Evolutionary conservation across 1,140 invertebrate genomes (phyloP), one percentile per base, ranked within the genome.

Genomic region (Pectinophora gossypiella): DNA sequence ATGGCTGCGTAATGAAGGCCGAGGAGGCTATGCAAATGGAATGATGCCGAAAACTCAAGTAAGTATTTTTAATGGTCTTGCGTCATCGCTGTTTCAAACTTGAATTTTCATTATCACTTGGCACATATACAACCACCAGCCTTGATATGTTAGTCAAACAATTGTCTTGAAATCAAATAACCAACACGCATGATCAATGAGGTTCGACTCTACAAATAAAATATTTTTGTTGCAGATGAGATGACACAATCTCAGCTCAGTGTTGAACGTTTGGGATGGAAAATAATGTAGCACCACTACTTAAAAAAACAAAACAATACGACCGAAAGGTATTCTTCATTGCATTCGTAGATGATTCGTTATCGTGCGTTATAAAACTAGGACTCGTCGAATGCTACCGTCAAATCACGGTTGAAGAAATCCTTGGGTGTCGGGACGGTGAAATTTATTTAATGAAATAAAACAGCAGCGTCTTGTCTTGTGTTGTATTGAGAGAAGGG

Each of bases 61-160:
- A 70, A 74, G 82, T 83, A 82, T 82, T 86, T 56, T 86, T 84
- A 84, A 86, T 84, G 80, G 79, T 84, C 79, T 86, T 86, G 83
- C 83, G 80, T 84, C 83, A 86, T 84, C 76, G 69, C 56, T 61
- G 68, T 75, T 84, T 81, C 73, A 86, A 84, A 86, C 83, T 86
- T 86, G 83, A 86, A 83, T 83, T 86, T 86, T 86, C 82, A 86
- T 86, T 86, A 86, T 86, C 83, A 86, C 83, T 80, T 81, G 68
- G 70, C 73, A 68, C 74, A 75, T 84, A 82, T 81, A 81, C 76
- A 77, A 76, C 69, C 77, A 72, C 55, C 71, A 86, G 76, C 83
- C 83, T 86, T 86, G 80, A 86, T 86, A 86, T 79, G 78, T 83
- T 83, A 81, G 72, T 75, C 80, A 86, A 86, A 86, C 83, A 86